Conservation (phyloP, 2,888 invertebrate species). For the Dryocosmus kuriphilus region DNA sequence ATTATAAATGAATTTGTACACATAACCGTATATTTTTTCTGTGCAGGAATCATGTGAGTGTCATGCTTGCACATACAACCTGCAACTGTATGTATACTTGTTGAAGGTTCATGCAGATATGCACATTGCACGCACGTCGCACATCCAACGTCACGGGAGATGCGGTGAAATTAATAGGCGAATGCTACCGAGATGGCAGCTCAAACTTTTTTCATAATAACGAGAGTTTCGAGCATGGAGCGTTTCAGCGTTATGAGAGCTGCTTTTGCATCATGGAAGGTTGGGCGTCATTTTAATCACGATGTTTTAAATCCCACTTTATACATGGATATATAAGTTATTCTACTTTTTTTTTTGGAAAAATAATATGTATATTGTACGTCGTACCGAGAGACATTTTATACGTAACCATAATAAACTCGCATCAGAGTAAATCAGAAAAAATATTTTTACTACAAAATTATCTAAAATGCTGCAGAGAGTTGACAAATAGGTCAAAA, state of each 20-base stretch:
- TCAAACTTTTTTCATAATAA: constrained; percentile 75
- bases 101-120: constrained; percentile 24
- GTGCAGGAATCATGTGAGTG: not conserved
- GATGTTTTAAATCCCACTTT: constrained; percentile 22
- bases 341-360: not conserved
- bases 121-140: constrained; percentile 32
- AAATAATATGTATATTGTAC: not conserved
- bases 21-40: too few species aligned
- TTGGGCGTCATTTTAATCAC: constrained; percentile 19
- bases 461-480: too few species aligned
- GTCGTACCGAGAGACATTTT: not conserved
- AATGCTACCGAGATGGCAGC: constrained; percentile 69
- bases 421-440: not conserved
- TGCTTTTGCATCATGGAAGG: constrained; percentile 9
- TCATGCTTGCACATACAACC: not conserved
- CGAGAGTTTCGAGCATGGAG: constrained; percentile 54
- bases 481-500: too few species aligned
- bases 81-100: constrained; percentile 12
- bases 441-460: not conserved
- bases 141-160: constrained; percentile 50
- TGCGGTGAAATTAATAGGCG: constrained; percentile 69
- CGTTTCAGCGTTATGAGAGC: constrained; percentile 18
- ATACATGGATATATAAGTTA: constrained; percentile 16
- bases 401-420: not conserved
- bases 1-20: too few species aligned